These are phyloP conservation scores for Holothuria leucospilota DNA, from an alignment of 53 echinoderm and acorn worm genomes.

Conservation along the genomic window DNA sequence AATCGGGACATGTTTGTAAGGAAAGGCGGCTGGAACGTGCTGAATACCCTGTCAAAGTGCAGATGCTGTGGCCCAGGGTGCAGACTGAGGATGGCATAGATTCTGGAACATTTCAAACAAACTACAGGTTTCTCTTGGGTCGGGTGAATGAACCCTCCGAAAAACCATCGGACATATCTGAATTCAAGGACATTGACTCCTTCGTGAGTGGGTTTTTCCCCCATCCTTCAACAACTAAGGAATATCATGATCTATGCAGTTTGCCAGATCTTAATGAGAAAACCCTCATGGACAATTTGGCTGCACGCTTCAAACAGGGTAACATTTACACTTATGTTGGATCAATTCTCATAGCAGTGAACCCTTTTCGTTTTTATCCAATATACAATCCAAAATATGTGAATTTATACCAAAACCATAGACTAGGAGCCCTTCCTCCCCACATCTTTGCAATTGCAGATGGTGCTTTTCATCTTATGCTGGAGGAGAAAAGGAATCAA, in stretches of 20 bases:
- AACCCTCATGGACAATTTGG: conserved; percentile 81
- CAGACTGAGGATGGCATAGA: conserved; percentile 60
- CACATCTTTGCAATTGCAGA: conserved; percentile 99
- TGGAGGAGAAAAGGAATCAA: conserved; percentile 92
- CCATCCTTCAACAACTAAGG: conserved; percentile 79
- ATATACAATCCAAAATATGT: conserved; percentile 99
- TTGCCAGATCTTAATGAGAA: conserved; percentile 97
- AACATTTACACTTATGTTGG: conserved; percentile 99
- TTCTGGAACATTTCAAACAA: conserved; percentile 77
- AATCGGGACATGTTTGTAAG: conserved; percentile 86
- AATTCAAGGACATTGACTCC: conserved; percentile 83
- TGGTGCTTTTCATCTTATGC: conserved; percentile 95
- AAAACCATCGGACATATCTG: conserved; percentile 69
- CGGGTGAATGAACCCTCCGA: conserved; percentile 79
- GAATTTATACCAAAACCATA: conserved; percentile 95
- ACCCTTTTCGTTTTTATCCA: conserved; percentile 94
- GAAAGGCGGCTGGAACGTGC: conserved; percentile 76
- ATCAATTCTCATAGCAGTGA: conserved; percentile 94
- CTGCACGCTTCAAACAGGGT: conserved; percentile 88
- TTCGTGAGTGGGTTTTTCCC: conserved; percentile 97
- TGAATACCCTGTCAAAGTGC: conserved; percentile 91
- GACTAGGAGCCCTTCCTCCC: conserved; percentile 89
- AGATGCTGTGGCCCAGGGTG: conserved; percentile 94
- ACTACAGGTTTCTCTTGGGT: conserved; percentile 90
- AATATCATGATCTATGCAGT: conserved; percentile 98